Evolutionary conservation across 2,113 vertebrate genomes (phyloP), one percentile per base, ranked within the genome.

Genomic region (Argyrosomus japonicus): DNA sequence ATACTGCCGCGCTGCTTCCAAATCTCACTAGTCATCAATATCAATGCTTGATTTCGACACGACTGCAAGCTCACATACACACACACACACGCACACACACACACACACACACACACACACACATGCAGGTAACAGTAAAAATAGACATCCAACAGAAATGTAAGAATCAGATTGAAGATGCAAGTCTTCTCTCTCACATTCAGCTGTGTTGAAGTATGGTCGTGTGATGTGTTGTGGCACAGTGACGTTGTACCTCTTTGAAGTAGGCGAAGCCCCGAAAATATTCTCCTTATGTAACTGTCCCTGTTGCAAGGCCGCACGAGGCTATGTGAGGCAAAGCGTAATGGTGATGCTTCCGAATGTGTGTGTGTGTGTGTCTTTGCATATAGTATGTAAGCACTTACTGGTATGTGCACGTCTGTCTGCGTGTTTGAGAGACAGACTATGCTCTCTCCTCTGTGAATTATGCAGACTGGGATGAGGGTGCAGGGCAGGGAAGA

Each of bases 241-340:
- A 68, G 81, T 88, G 86, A 91, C 68, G 88, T 88, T 87, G 83
- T 81, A 84, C 77, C 72, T 79, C 87, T 93, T 89, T 92, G 88
- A 93, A 91, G 90, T 84, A 76, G 86, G 72, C 85, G 69, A 89
- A 80, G 82, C 61, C 89, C 91, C 83, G 18, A 91, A 92, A 94
- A 95, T 88, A 89, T 87, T 92, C 85, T 77, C 64, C 88, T 94
- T 95, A 95, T 89, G 88, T 95, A 95, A 94, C 90, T 90, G 91
- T 91, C 85, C 91, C 77, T 84, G 79, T 89, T 91, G 81, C 74
- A 58, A 84, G 84, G 88, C 75, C 62, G 21, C 68, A 71, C 50
- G 69, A 87, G 81, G 79, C 87, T 83, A 78, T 82, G 78, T 74
- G 85, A 92, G 85, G 85, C 64, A 88, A 87, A 75, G 67, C 32